Evolutionary conservation across 2,888 invertebrate genomes (phyloP), one percentile per base, ranked within the genome.

Genomic region (Eupithecia subumbrata): DNA sequence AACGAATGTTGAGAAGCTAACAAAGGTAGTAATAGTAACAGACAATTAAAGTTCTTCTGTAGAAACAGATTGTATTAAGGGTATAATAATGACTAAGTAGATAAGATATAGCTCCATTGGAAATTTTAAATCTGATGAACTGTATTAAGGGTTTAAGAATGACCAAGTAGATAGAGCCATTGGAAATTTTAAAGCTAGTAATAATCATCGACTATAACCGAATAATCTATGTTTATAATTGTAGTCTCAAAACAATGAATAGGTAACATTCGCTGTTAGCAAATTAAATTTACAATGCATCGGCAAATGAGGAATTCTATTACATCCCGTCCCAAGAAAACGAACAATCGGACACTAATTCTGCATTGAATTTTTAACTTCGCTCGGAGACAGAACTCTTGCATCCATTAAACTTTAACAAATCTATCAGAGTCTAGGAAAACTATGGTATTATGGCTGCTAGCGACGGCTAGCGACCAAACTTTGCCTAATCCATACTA

Each of bases 41-140:
- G 5, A 5, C 92, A 92, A 92, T 92, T 91, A 91, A 92, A 92
- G 91, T 92, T 91, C 88, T 89, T 87, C 87, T 81, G 11, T 73
- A 78, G n/a, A 64, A 34, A 64, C n/a, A n/a, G n/a, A n/a, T n/a
- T n/a, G n/a, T n/a, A n/a, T n/a, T n/a, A n/a, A n/a, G n/a, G n/a
- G n/a, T n/a, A n/a, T n/a, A n/a, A n/a, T n/a, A n/a, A n/a, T n/a
- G n/a, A n/a, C n/a, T n/a, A n/a, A n/a, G n/a, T n/a, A n/a, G n/a
- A n/a, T n/a, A n/a, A n/a, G n/a, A n/a, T n/a, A n/a, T n/a, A n/a
- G n/a, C n/a, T n/a, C n/a, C n/a, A n/a, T n/a, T n/a, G n/a, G n/a
- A n/a, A n/a, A n/a, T n/a, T n/a, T n/a, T n/a, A n/a, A n/a, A n/a
- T n/a, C 16, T 8, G 30, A 30, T 30, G 63, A 12, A 9, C n/a